Evolutionary conservation across 1,140 invertebrate species (phyloP).

Genomic region (Drosophila rufa): DNA sequence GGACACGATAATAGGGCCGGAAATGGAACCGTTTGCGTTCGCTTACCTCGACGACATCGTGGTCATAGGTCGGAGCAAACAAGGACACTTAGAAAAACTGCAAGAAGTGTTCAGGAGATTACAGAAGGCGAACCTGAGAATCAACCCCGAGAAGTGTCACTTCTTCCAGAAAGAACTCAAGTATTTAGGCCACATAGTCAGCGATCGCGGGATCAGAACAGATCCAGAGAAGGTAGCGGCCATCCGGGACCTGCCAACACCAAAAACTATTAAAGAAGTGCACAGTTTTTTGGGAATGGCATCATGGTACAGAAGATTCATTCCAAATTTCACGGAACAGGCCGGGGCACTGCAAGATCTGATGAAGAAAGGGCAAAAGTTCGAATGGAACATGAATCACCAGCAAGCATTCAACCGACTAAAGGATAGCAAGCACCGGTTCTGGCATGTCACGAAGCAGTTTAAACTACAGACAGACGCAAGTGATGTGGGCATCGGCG

Average conservation of each 20-base stretch:
- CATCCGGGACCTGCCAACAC: too few relatives aligned
- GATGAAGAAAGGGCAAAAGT: too few relatives aligned
- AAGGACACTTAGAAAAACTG: too few relatives aligned
- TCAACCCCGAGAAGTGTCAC: neutral
- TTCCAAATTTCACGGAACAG: neutral
- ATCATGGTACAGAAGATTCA: too few relatives aligned
- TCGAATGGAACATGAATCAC: too few relatives aligned
- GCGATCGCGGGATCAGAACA: neutral
- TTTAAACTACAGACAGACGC: neutral
- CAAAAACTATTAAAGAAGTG: too few relatives aligned
- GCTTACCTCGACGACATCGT: slow-evolving; percentile 2
- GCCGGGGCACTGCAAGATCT: neutral
- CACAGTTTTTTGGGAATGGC: too few relatives aligned
- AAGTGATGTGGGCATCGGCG: neutral
- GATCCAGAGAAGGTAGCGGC: neutral
- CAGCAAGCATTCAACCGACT: too few relatives aligned
- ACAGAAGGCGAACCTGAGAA: neutral
- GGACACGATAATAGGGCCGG: too few relatives aligned
- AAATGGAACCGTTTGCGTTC: neutral
- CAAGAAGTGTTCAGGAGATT: too few relatives aligned
- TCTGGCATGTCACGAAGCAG: neutral
- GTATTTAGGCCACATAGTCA: too few relatives aligned
- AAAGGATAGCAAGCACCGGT: neutral
- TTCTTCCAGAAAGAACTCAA: neutral
- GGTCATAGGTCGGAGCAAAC: neutral